Conservation (phyloP, 2,888 invertebrate genomes). For the Ophion slaviceki region DNA sequence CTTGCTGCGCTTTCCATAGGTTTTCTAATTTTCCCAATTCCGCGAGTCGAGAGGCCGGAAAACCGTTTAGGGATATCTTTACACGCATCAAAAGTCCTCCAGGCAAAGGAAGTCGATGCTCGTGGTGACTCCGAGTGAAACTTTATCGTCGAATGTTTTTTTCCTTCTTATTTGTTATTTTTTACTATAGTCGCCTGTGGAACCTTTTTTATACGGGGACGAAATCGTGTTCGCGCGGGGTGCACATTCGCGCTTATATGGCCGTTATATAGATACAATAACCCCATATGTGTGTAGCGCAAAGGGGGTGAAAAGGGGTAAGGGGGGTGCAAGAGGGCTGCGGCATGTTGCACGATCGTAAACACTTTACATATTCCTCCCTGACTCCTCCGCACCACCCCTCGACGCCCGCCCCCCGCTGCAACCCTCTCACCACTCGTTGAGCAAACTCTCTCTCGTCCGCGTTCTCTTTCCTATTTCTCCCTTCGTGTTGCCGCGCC, state of each 20-base stretch:
- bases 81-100: neutral
- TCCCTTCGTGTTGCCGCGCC: conserved; percentile 65
- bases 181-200: neutral
- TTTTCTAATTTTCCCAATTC: too few species aligned
- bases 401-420: conserved; percentile 70
- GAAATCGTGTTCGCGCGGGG: conserved; percentile 45
- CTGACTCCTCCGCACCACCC: conserved; percentile 58
- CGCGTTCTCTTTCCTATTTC: conserved; percentile 54
- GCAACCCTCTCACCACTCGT: conserved; percentile 67
- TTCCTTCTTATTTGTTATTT: neutral
- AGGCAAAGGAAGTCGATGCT: neutral
- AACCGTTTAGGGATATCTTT: neutral
- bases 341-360: conserved; percentile 82
- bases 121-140: neutral
- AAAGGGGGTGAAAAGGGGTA: conserved; percentile 58
- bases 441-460: conserved; percentile 61
- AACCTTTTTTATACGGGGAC: conserved; percentile 29
- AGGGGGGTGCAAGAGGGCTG: conserved; percentile 72
- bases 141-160: conserved; percentile 4
- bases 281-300: conserved; percentile 45
- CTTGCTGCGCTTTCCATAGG: too few species aligned
- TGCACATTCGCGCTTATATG: conserved; percentile 34
- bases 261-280: conserved; percentile 46
- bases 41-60: too few species aligned
- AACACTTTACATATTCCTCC: conserved; percentile 81